Base-by-base conservation (phyloP, 2,797 vertebrate genomes). In the Clarias fuscus region DNA sequence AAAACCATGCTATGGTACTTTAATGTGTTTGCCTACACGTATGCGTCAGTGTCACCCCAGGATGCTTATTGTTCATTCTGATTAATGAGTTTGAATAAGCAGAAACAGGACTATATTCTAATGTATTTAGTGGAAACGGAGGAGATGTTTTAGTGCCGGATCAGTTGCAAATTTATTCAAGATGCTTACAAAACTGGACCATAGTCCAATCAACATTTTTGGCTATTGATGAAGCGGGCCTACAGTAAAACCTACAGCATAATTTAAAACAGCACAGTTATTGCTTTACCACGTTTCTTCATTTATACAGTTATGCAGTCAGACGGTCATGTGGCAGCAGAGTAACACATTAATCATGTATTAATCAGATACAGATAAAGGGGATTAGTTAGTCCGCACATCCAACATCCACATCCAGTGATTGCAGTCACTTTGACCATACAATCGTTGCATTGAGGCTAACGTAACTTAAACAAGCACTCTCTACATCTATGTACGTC, bases 41-140 rank as follows among this genome's bases (percentile, higher is more conserved):
- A 33, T 68, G 40, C 64, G n/a, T 61, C 33, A 53, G 67, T 24
- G 6, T 37, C 61, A 87, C 85, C 82, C 85, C 48, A 82, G 70
- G 86, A 48, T 85, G 15, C 68, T 67, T 40, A 64, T 33, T 76
- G 5, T 77, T 20, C 37, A 84, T 67, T 10, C 61, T 65, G 64
- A 85, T 78, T 77, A 77, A 37, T 24, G 18, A 30, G 73, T 18
- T 6, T 85, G 48, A 78, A 27, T 58, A 15, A 78, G 20, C 33
- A 33, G 37, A 27, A 56, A 18, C 40, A 48, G 61, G 15, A 17
- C 24, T 62, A 24, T 3, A 30, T 67, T 27, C n/a, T 14, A 27
- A 65, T 65, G n/a, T 64, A 64, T 64, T 22, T 11, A 11, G 1
- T 27, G 14, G n/a, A 7, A 18, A 24, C 17, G 17, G 24, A 53